phyloP scores from a whole-genome alignment of 2,113 vertebrate genomes.

The Ramphastos sulfuratus region DNA sequence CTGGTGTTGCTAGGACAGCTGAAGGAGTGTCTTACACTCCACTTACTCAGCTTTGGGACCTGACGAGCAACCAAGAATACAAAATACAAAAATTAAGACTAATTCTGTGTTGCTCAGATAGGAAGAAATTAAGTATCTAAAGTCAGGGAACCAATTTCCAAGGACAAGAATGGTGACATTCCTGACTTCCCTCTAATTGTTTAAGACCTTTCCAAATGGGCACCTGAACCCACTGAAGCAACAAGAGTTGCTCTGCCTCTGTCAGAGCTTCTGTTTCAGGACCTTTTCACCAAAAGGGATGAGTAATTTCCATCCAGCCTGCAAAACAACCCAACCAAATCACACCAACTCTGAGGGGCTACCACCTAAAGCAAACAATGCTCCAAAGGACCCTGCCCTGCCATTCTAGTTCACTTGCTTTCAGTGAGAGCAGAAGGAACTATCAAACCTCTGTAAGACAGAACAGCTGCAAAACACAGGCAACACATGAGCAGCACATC shows the following conservation, averaged over 20 bases:
- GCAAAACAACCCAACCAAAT: not conserved
- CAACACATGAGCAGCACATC: slow-evolving; percentile 66
- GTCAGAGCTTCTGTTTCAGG: not conserved
- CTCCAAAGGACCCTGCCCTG: not conserved
- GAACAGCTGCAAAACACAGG: slow-evolving; percentile 56
- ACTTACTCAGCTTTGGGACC: not conserved
- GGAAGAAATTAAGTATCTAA: not conserved
- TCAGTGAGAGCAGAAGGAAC: not conserved
- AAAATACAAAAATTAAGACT: not conserved
- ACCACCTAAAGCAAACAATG: not conserved
- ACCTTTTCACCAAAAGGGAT: not conserved
- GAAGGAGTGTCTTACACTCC: not conserved
- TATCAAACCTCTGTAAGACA: not conserved
- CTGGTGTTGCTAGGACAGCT: not conserved
- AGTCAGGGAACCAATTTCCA: not conserved
- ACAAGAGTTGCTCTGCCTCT: not conserved
- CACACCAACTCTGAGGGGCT: not conserved
- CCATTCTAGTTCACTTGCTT: not conserved
- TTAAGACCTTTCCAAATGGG: not conserved
- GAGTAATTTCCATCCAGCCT: not conserved
- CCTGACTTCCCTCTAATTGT: not conserved
- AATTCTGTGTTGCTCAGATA: not conserved
- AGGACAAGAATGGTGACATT: not conserved
- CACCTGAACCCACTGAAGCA: not conserved
- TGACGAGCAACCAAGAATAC: not conserved